These are phyloP conservation scores for Macroteleia sp. DNA, from an alignment of 2,888 invertebrate genomes.

Conservation along the genomic window DNA sequence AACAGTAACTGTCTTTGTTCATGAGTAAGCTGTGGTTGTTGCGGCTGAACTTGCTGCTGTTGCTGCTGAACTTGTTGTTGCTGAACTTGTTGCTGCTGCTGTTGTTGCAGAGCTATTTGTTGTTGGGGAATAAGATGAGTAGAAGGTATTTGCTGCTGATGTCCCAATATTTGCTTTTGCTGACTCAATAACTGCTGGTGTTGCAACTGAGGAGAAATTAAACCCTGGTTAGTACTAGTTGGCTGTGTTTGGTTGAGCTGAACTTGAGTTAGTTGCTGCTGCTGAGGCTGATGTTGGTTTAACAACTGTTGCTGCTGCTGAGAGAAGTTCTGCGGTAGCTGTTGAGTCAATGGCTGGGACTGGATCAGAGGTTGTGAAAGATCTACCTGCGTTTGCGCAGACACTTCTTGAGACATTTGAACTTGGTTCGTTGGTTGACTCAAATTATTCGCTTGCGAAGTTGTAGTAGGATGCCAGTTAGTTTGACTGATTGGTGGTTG, in stretches of 20 bases:
- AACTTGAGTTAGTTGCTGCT: constrained; percentile 63
- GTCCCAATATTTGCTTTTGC: constrained; percentile 85
- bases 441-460: constrained; percentile 62
- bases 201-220: constrained; percentile 67
- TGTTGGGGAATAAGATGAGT: constrained; percentile 71
- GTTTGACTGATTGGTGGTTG: constrained; percentile 73
- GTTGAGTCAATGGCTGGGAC: constrained; percentile 68
- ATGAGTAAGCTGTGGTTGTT: constrained; percentile 84
- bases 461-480: constrained; percentile 75
- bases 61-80: no score
- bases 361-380: constrained; percentile 82
- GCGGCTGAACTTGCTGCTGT: constrained; percentile 77
- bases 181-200: constrained; percentile 83
- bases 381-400: constrained; percentile 70
- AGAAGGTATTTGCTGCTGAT: no score
- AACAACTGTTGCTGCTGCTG: constrained; percentile 81
- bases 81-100: no score
- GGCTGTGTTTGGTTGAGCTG: constrained; percentile 64
- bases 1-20: constrained; percentile 84
- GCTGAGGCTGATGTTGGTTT: constrained; percentile 74
- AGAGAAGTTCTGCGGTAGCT: constrained; percentile 67
- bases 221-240: constrained; percentile 54
- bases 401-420: constrained; percentile 41
- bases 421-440: constrained; percentile 71
- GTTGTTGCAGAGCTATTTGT: no score